Percentiles rank a stretch among this genome's conserved stretches.
These are phyloP conservation scores for Protonibea diacanthus DNA, from an alignment of 2,797 vertebrate genomes.

Conservation along the genomic window DNA sequence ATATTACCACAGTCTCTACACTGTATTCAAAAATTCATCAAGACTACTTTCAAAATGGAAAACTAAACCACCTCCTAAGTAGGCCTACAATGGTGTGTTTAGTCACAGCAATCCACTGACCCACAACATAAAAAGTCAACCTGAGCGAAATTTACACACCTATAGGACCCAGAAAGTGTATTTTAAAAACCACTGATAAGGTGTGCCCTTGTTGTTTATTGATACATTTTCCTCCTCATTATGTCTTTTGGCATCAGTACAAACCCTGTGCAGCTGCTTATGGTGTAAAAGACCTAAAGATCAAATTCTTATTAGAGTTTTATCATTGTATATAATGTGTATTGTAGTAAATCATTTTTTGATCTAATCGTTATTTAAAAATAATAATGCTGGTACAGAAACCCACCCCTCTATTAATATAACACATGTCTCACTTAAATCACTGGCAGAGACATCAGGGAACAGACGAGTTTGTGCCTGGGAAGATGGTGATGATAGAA, in stretches of 20 bases:
- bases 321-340: neutral
- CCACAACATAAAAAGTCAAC: neutral
- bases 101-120: neutral
- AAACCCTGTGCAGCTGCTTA: neutral
- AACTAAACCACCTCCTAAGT: neutral
- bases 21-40: neutral
- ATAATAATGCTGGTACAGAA: neutral
- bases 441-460: neutral
- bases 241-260: no score
- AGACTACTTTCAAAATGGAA: neutral
- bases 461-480: constrained; percentile 12
- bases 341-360: neutral
- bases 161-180: neutral
- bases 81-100: neutral
- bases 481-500: neutral
- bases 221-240: neutral
- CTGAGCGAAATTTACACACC: constrained; percentile 2
- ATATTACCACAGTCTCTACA: neutral
- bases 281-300: neutral
- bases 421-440: constrained; percentile 7
- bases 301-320: neutral
- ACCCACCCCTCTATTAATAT: constrained; percentile 4
- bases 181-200: neutral
- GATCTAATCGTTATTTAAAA: neutral
- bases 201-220: neutral